Percentiles rank a stretch among this genome's conserved stretches.
Evolutionary conservation across 2,888 invertebrate genomes (phyloP).

Genomic region (Pterobdella sp.): DNA sequence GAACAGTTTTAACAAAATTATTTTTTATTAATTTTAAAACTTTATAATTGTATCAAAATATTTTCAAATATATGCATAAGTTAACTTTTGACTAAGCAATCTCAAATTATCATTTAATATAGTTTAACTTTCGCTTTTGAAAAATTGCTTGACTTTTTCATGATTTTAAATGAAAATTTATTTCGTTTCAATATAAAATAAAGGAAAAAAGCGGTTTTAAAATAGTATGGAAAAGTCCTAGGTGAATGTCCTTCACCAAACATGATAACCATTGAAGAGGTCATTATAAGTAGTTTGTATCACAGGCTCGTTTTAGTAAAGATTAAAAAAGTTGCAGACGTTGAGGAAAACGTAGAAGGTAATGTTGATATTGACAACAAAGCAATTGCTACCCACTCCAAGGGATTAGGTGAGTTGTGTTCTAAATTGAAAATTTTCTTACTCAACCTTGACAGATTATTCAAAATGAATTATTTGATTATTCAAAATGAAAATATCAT

Average conservation of each 20-base stretch:
- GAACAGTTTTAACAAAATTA: too few species aligned
- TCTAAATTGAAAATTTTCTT: constrained; percentile 3
- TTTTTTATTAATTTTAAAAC: not conserved
- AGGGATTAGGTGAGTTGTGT: constrained; percentile 19
- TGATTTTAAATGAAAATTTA: not conserved
- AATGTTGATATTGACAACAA: not conserved
- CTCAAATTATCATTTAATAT: not conserved
- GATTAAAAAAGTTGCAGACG: constrained; percentile 29
- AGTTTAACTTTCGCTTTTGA: not conserved
- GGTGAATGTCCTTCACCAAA: not conserved
- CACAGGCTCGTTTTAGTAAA: constrained; percentile 36
- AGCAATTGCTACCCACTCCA: not conserved
- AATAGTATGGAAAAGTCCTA: not conserved
- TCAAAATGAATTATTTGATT: not conserved
- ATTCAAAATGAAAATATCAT: not conserved
- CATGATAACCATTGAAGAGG: constrained; percentile 38
- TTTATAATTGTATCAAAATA: not conserved
- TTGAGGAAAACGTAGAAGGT: not conserved
- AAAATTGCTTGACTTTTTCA: not conserved
- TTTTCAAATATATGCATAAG: not conserved
- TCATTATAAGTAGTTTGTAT: constrained; percentile 36
- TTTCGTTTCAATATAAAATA: not conserved
- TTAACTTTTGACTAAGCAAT: not conserved
- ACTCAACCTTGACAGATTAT: constrained; percentile 7
- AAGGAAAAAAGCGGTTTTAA: not conserved